A percentile compares a stretch with the other conserved stretches of the same genome.
phyloP scores from a whole-genome alignment of 92 coral and sea anemone species.

The Heliopora coerulea region DNA sequence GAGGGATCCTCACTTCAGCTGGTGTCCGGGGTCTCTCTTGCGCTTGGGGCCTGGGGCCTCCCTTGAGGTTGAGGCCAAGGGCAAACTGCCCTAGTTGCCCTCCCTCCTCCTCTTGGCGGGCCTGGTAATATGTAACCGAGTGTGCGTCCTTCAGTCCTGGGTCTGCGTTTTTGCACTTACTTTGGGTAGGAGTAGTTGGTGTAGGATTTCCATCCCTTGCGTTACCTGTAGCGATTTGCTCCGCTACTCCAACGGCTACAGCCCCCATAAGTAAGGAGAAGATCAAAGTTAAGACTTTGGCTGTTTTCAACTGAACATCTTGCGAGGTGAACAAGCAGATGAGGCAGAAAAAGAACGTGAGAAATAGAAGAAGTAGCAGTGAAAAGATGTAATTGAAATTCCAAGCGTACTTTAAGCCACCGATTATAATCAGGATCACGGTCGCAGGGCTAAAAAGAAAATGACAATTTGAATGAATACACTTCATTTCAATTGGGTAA shows the following conservation, averaged over 20 bases:
- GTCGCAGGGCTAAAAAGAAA: constrained; percentile 73
- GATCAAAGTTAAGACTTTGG: constrained; percentile 64
- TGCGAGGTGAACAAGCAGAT: constrained; percentile 85
- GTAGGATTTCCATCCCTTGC: not conserved
- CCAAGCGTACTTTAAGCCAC: constrained; percentile 54
- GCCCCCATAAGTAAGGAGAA: constrained; percentile 80
- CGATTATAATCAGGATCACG: constrained; percentile 76
- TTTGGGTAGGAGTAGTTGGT: too few relatives aligned
- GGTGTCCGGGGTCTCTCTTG: too few relatives aligned
- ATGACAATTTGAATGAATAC: too few relatives aligned
- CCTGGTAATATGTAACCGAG: too few relatives aligned
- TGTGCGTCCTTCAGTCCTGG: too few relatives aligned
- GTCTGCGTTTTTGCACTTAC: too few relatives aligned
- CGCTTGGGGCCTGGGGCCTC: too few relatives aligned
- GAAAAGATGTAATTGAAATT: constrained; percentile 11
- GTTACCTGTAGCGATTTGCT: constrained; percentile 42
- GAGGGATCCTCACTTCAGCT: too few relatives aligned
- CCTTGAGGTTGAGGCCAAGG: too few relatives aligned
- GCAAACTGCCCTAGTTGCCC: too few relatives aligned
- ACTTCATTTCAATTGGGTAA: too few relatives aligned
- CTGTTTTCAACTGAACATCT: constrained; percentile 82
- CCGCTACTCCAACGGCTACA: constrained; percentile 69
- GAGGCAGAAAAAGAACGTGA: constrained; percentile 59
- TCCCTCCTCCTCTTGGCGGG: too few relatives aligned
- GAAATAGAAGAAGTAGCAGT: constrained; percentile 43